Base-by-base conservation (phyloP, 2,113 vertebrate species). In the Trichechus manatus region DNA sequence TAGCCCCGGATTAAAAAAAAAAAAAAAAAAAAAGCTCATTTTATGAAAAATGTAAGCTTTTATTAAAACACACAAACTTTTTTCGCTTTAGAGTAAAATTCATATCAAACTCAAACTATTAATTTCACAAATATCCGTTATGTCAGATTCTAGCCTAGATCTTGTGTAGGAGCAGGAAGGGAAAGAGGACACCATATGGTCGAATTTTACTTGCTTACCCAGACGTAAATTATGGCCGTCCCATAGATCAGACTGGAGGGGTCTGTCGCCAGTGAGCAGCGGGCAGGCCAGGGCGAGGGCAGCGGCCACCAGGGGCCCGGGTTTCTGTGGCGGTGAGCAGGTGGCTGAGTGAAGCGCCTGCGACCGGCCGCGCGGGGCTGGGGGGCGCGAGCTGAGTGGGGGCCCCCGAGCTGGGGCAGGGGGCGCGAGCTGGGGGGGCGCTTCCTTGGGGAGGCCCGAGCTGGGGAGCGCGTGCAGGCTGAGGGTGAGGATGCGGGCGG, bases 301-400 rank as follows among this genome's bases (percentile, higher is more conserved):
- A 13, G 33, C 3, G 53, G 3, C 13, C 19, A 1, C 20, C 0
- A 3, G 23, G 25, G 27, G 0, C 14, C 9, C 2, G 39, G 39
- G 22, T 9, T 3, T 42, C 25, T 27, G 8, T 4, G 27, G 9
- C 39, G 11, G 5, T 23, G 17, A 9, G 14, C 2, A 22, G 15
- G 9, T 5, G 20, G 31, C 63, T 63, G 72, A 15, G 19, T 2
- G 36, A 19, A 29, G 11, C 0, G 23, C 50, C 23, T 20, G 74
- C 9, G 5, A 10, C 6, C 0, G 59, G 44, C 20, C 14, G 39
- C 11, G 61, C 2, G 53, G 15, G 39, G 39, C 39, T 39, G 39
- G 39, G 39, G 39, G 39, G 39, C 39, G 3, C 39, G 39, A 39
- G 39, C 39, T 39, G 39, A n/a, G n/a, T n/a, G n/a, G n/a, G n/a